Evolutionary conservation across 1,140 invertebrate genomes (phyloP).

Genomic region (Apocrypta bakeri): DNA sequence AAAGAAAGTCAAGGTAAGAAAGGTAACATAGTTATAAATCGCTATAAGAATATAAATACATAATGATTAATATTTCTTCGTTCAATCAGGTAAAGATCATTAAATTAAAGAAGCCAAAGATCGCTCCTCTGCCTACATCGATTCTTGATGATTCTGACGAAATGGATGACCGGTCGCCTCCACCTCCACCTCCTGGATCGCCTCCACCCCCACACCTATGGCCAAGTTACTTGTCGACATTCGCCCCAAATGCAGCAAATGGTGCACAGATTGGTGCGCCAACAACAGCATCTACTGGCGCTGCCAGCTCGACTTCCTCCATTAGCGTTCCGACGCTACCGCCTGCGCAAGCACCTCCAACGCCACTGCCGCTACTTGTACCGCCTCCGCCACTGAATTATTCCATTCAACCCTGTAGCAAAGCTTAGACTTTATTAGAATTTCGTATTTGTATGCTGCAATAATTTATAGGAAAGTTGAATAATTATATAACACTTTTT

Average conservation of each 20-base stretch:
- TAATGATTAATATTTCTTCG: slow-evolving; percentile 12
- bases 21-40: neutral
- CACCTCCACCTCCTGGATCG: slow-evolving; percentile 76
- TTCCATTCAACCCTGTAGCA: slow-evolving; percentile 71
- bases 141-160: slow-evolving; percentile 74
- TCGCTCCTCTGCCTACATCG: slow-evolving; percentile 65
- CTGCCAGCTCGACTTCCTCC: slow-evolving; percentile 44
- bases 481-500: neutral
- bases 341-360: slow-evolving; percentile 63
- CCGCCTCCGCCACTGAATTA: slow-evolving; percentile 71
- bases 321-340: slow-evolving; percentile 29
- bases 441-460: neutral
- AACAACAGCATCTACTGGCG: neutral
- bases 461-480: neutral
- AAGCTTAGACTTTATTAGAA: slow-evolving; percentile 57
- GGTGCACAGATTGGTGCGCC: neutral
- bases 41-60: neutral
- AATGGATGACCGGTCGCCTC: slow-evolving; percentile 74
- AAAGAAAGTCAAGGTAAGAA: slow-evolving; percentile 74
- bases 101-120: slow-evolving; percentile 67
- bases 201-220: slow-evolving; percentile 76
- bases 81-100: slow-evolving; percentile 66
- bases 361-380: slow-evolving; percentile 70
- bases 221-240: slow-evolving; percentile 71
- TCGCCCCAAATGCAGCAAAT: slow-evolving; percentile 58